Percentiles rank a stretch among this genome's conserved stretches.
These are phyloP conservation scores for Cataglyphis rosenhaueri DNA, from an alignment of 2,888 invertebrate genomes.

Conservation along the genomic window DNA sequence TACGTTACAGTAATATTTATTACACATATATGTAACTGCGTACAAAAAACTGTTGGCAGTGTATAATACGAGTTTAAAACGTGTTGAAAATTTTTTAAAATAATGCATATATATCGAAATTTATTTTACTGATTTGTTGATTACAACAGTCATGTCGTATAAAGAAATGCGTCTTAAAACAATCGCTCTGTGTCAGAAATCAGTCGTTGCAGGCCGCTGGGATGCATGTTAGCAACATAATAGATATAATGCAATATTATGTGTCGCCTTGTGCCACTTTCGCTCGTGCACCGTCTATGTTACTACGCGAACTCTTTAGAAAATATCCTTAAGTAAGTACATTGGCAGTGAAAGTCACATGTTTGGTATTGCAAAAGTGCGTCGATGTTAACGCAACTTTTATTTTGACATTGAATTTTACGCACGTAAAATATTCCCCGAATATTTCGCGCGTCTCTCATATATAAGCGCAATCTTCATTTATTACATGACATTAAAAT, in stretches of 20 bases:
- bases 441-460: neutral
- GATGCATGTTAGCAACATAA: slow-evolving; percentile 19
- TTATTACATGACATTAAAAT: slow-evolving; percentile 9
- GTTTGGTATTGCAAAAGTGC: neutral
- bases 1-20: slow-evolving; percentile 16
- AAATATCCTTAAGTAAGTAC: slow-evolving; percentile 47
- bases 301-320: slow-evolving; percentile 31
- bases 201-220: slow-evolving; percentile 46
- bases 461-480: neutral
- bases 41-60: neutral
- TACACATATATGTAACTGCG: neutral
- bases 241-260: slow-evolving; percentile 55
- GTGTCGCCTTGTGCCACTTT: slow-evolving; percentile 70
- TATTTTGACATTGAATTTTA: neutral
- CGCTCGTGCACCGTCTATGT: slow-evolving; percentile 38
- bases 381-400: slow-evolving; percentile 20
- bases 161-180: slow-evolving; percentile 7
- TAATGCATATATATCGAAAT: neutral
- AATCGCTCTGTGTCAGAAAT: slow-evolving; percentile 48
- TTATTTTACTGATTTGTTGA: neutral
- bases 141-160: neutral
- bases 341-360: slow-evolving; percentile 39
- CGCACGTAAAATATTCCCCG: neutral
- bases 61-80: neutral
- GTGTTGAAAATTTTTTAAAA: neutral